Percentiles rank a stretch among this genome's conserved stretches.
Evolutionary conservation across 2,797 vertebrate species (phyloP).

Genomic region (Centropyge bicolor): DNA sequence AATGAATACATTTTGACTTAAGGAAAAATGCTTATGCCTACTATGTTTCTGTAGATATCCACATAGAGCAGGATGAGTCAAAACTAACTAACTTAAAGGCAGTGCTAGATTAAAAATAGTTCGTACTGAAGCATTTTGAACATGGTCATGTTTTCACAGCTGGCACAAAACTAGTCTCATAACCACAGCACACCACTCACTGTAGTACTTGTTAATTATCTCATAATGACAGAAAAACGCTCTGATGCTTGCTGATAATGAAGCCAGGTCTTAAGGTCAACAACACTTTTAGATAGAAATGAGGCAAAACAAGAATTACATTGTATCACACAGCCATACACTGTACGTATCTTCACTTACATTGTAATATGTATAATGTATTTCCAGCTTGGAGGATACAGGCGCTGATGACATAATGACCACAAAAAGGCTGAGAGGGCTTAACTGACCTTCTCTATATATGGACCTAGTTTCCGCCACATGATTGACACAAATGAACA

Average conservation of each 20-base stretch:
- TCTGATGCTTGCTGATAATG: not conserved
- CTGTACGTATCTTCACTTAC: not conserved
- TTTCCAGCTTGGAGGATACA: not conserved
- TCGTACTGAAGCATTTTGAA: not conserved
- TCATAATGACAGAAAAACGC: not conserved
- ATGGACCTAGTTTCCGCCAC: not conserved
- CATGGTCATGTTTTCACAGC: not conserved
- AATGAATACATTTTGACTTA: not conserved
- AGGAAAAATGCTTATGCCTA: not conserved
- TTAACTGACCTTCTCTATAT: not conserved
- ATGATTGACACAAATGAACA: not conserved
- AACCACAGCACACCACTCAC: not conserved
- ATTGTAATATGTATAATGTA: not conserved
- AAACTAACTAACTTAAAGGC: not conserved
- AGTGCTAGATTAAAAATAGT: not conserved
- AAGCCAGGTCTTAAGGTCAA: not conserved
- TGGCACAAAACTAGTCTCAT: not conserved
- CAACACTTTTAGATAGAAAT: not conserved
- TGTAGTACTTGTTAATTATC: not conserved
- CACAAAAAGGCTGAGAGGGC: not conserved
- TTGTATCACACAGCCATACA: not conserved
- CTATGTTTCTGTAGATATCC: not conserved
- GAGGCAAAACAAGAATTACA: not conserved
- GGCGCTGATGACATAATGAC: not conserved
- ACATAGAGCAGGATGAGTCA: not conserved